Evolutionary conservation across 2,888 invertebrate species (phyloP).

Genomic region (Pocota personata): DNA sequence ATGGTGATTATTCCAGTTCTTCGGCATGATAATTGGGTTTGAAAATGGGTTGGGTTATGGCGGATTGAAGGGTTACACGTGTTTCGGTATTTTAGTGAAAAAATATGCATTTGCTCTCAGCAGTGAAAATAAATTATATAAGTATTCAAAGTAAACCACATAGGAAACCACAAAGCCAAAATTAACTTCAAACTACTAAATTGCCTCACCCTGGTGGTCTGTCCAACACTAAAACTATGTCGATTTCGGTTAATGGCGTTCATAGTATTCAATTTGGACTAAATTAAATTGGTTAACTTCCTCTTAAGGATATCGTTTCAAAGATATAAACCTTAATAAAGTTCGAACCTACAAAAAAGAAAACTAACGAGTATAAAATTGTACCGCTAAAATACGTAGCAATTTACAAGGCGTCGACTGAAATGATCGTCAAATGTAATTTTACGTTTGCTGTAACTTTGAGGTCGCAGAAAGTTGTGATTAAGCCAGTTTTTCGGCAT

Average conservation of each 20-base stretch:
- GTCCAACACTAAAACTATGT: conserved; percentile 74
- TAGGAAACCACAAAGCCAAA: no score
- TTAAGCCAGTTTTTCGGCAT: conserved; percentile 2
- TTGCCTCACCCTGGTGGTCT: neutral
- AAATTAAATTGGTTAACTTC: conserved; percentile 76
- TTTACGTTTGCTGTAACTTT: neutral
- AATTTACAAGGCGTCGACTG: neutral
- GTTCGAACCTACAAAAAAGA: conserved; percentile 45
- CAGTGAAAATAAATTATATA: no score
- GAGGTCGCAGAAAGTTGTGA: neutral
- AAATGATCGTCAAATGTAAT: no score
- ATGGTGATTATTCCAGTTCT: conserved; percentile 6
- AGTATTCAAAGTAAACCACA: no score
- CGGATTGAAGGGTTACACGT: conserved; percentile 60
- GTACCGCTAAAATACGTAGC: neutral
- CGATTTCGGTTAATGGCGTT: conserved; percentile 57
- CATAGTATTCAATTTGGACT: conserved; percentile 78
- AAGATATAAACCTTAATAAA: conserved; percentile 78
- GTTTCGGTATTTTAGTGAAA: conserved; percentile 42
- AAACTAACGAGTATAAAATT: neutral
- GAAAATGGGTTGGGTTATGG: conserved; percentile 67
- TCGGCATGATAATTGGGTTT: neutral
- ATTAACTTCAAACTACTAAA: neutral
- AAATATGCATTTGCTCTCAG: no score
- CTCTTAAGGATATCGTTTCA: conserved; percentile 78